phyloP scores from a whole-genome alignment of 2,797 vertebrate genomes.

The Macroramphosus scolopax region DNA sequence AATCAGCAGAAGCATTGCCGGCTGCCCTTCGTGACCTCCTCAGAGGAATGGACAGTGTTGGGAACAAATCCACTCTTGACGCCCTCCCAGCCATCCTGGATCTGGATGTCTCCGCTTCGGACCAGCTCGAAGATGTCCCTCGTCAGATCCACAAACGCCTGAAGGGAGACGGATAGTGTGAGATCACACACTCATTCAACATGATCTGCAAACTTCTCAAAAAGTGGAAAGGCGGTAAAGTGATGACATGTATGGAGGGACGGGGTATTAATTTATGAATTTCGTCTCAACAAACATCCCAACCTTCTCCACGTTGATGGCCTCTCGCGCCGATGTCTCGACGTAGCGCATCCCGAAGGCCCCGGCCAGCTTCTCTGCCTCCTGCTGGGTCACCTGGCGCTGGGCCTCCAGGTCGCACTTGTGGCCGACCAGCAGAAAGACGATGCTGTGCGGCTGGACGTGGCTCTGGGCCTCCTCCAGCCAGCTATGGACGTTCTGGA shows the following conservation, averaged over 20 bases:
- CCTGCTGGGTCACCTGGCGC: conserved; percentile 91
- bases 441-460: conserved; percentile 96
- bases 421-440: conserved; percentile 96
- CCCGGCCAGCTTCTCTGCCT: conserved; percentile 93
- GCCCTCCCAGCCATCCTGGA: conserved; percentile 99
- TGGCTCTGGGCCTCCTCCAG: conserved; percentile 96
- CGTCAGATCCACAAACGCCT: conserved; percentile 97
- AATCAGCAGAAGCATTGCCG: conserved; percentile 95
- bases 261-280: no score
- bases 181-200: no score
- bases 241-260: no score
- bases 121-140: conserved; percentile 95
- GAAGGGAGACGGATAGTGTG: no score
- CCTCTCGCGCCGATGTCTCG: conserved; percentile 94
- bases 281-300: no score
- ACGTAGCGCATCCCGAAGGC: conserved; percentile 96
- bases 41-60: conserved; percentile 96
- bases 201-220: no score
- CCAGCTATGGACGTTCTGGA: conserved; percentile 98
- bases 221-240: no score
- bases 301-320: conserved; percentile 98
- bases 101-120: conserved; percentile 91
- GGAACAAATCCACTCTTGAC: conserved; percentile 98
- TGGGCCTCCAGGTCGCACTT: conserved; percentile 96
- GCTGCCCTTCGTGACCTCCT: conserved; percentile 97